Percentiles rank a stretch among this genome's conserved stretches.
These are phyloP conservation scores for Eunapius fragilis DNA, from an alignment of 37 sponge, comb jelly and placozoan genomes.

Conservation along the genomic window DNA sequence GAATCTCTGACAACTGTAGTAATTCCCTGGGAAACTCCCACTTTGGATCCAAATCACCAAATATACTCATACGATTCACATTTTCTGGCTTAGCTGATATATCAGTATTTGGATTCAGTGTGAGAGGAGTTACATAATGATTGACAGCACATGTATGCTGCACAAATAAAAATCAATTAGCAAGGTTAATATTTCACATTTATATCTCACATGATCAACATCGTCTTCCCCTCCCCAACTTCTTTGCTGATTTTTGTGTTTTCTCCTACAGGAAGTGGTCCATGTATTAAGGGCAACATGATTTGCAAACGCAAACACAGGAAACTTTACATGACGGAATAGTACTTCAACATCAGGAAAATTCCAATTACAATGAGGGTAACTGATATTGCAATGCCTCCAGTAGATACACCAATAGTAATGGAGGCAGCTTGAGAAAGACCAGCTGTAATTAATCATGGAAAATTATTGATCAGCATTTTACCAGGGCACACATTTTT, in stretches of 20 bases:
- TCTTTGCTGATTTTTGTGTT: not conserved
- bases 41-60: constrained; percentile 41
- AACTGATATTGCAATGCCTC: not conserved
- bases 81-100: not conserved
- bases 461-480: too few relatives aligned
- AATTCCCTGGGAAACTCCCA: constrained; percentile 57
- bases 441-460: not conserved
- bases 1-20: constrained; percentile 38
- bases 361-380: not conserved
- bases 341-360: not conserved
- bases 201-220: not conserved
- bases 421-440: not conserved
- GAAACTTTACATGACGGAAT: not conserved
- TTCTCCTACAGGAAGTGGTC: not conserved
- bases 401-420: not conserved
- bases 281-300: too few relatives aligned
- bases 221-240: not conserved
- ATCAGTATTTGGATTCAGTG: not conserved
- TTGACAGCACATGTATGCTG: not conserved
- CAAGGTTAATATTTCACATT: not conserved
- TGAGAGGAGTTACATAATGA: not conserved
- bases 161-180: not conserved
- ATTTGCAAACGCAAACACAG: too few relatives aligned
- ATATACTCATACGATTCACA: not conserved
- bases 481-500: too few relatives aligned